These are phyloP conservation scores for Geophilus truncorum DNA, from an alignment of 2,888 invertebrate genomes.

Conservation along the genomic window DNA sequence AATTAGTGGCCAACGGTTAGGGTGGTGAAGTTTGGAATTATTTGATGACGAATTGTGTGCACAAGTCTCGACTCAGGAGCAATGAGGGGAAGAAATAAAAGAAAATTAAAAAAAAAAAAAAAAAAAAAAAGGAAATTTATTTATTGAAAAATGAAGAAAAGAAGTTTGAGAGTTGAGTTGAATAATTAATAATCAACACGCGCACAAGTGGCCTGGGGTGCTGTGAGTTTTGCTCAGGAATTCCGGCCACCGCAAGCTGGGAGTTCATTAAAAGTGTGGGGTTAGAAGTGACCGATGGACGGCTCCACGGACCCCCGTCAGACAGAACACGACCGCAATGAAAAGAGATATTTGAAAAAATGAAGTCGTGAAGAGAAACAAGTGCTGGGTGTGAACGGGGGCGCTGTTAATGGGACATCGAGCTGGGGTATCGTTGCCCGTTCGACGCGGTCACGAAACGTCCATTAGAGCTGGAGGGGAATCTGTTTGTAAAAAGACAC, in stretches of 20 bases:
- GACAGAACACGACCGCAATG: not conserved
- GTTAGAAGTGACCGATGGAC: not conserved
- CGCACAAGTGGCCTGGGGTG: not conserved
- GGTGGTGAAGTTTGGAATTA: not conserved
- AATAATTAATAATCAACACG: conserved; percentile 12
- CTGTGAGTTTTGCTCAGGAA: not conserved
- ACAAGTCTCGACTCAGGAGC: not conserved
- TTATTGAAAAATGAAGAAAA: not conserved
- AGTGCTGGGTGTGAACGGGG: not conserved
- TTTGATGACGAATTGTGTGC: not conserved
- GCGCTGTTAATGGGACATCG: conserved; percentile 5
- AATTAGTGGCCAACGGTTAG: conserved; percentile 14
- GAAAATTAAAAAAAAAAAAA: not conserved
- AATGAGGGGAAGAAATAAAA: not conserved
- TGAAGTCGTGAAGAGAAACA: not conserved
- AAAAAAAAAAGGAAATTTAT: not conserved
- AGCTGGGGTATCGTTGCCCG: not conserved
- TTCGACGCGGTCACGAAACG: not conserved
- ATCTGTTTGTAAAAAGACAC: conserved; percentile 15
- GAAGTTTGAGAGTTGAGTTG: not conserved
- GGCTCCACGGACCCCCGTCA: not conserved
- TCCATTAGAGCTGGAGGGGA: conserved; percentile 4
- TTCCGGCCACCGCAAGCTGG: conserved; percentile 16
- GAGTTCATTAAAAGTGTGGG: not conserved
- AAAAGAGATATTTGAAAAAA: not conserved